A percentile compares a stretch with the other conserved stretches of the same genome.
These are phyloP conservation scores for Aphaenogaster ashmeadi DNA, from an alignment of 1,140 invertebrate species.

Conservation along the genomic window DNA sequence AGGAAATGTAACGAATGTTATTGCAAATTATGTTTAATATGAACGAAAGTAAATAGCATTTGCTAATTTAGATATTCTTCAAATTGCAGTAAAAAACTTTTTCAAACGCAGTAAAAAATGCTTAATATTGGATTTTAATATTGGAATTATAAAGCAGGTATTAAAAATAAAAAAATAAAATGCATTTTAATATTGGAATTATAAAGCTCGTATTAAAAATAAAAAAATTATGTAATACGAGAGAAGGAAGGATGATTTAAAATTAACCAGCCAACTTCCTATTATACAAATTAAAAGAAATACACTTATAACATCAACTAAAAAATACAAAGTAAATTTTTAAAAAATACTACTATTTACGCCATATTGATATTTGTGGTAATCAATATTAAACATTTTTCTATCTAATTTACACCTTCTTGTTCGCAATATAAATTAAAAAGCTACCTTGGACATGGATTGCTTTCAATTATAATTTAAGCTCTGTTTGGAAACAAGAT, in stretches of 20 bases:
- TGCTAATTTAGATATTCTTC: neutral
- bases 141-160: neutral
- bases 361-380: neutral
- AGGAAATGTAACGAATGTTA: neutral
- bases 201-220: neutral
- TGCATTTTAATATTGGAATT: constrained; percentile 1
- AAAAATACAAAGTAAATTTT: neutral
- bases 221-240: neutral
- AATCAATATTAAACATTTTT: neutral
- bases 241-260: neutral
- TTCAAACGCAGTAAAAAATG: neutral
- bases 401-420: neutral
- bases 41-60: no score
- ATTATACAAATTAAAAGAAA: neutral
- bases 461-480: constrained; percentile 5
- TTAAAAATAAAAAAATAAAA: neutral
- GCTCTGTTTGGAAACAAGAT: neutral
- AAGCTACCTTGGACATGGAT: neutral
- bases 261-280: neutral
- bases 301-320: neutral
- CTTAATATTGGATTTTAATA: neutral
- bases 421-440: neutral
- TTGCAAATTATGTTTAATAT: neutral
- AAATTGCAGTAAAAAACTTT: neutral
- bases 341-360: neutral